Evolutionary conservation across 2,797 vertebrate species (phyloP).

Genomic region (Oreonectes daqikongensis): DNA sequence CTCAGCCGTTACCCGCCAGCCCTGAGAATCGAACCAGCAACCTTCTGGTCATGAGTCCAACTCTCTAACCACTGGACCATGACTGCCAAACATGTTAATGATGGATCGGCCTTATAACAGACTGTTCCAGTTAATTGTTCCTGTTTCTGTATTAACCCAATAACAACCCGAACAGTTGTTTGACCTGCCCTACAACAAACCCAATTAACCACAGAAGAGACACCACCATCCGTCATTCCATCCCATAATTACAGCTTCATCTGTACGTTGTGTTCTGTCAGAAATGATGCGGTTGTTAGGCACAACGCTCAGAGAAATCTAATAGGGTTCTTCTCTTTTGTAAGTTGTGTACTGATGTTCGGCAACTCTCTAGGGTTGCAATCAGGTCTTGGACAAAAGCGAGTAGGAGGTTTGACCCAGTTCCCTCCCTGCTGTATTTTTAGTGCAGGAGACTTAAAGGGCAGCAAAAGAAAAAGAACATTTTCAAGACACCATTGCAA

Average conservation of each 20-base stretch:
- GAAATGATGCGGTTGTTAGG: neutral
- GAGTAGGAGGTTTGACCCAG: slow-evolving; percentile 68
- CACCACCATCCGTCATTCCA: neutral
- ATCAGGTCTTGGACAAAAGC: slow-evolving; percentile 61
- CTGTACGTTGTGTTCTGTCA: neutral
- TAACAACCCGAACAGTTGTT: slow-evolving; percentile 20
- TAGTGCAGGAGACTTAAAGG: slow-evolving; percentile 61
- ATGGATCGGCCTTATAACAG: slow-evolving; percentile 41
- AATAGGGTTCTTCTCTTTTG: slow-evolving; percentile 19
- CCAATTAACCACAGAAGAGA: neutral
- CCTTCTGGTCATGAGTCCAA: no score
- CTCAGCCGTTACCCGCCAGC: no score
- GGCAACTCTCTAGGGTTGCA: slow-evolving; percentile 38
- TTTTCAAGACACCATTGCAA: neutral
- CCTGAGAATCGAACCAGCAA: no score
- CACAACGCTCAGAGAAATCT: neutral
- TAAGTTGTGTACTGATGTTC: slow-evolving; percentile 33
- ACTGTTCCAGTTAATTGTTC: slow-evolving; percentile 29
- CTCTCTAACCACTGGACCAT: no score
- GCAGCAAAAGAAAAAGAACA: slow-evolving; percentile 58
- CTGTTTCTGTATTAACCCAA: slow-evolving; percentile 5
- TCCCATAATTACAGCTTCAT: neutral
- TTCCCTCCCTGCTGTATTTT: slow-evolving; percentile 67
- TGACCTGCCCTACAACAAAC: neutral
- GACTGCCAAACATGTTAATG: slow-evolving; percentile 48